A percentile compares a stretch with the other conserved stretches of the same genome.
Conservation (phyloP, 2,113 vertebrate genomes). For the Oncorhynchus keta region DNA sequence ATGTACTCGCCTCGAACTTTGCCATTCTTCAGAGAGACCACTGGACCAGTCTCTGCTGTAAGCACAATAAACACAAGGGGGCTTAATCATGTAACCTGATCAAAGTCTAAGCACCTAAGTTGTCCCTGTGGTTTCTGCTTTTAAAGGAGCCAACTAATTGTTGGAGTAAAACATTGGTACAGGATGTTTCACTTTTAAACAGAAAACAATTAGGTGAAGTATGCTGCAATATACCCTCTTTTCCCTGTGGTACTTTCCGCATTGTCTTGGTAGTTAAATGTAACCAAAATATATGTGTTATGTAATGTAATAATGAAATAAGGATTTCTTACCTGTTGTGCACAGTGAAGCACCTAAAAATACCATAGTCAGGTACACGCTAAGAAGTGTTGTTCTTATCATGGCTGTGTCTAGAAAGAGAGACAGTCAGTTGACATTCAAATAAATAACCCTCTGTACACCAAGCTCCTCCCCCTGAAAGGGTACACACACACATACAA, state of each 20-base stretch:
- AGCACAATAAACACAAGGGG: background rate
- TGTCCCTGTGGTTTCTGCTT: background rate
- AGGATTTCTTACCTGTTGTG: constrained; percentile 54
- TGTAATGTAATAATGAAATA: background rate
- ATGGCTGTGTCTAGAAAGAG: constrained; percentile 14
- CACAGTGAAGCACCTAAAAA: constrained; percentile 32
- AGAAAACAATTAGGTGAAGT: too few species aligned
- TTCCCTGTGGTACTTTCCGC: too few species aligned
- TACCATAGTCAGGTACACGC: constrained; percentile 49
- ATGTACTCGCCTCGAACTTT: constrained; percentile 69
- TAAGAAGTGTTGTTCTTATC: constrained; percentile 52
- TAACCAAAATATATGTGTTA: too few species aligned
- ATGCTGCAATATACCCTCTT: too few species aligned
- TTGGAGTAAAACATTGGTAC: too few species aligned
- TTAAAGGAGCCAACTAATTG: too few species aligned
- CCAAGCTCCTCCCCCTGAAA: constrained; percentile 17
- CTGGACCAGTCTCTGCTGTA: constrained; percentile 50
- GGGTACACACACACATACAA: too few species aligned
- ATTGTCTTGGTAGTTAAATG: too few species aligned
- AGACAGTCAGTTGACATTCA: background rate
- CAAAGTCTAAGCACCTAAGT: background rate
- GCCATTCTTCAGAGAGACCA: constrained; percentile 71
- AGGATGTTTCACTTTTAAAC: too few species aligned
- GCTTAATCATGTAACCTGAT: background rate
- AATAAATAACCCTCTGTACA: constrained; percentile 27